Evolutionary conservation across 1,140 invertebrate genomes (phyloP).

Genomic region (Saccostrea echinata): DNA sequence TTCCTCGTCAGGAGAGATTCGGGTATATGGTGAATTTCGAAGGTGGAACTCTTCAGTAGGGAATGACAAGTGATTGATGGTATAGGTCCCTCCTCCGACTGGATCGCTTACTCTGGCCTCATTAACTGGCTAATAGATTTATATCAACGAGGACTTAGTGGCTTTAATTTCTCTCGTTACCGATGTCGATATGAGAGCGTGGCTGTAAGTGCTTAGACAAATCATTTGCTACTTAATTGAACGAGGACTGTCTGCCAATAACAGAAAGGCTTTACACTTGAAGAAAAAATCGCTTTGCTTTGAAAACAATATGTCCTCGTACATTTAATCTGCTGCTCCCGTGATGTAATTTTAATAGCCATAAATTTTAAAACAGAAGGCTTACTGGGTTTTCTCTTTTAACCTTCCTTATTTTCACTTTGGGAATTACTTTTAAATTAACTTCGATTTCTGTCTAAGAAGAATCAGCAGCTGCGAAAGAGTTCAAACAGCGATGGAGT

Average conservation of each 20-base stretch:
- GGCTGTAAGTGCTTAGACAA: slow-evolving; percentile 35
- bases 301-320: slow-evolving; percentile 27
- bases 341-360: slow-evolving; percentile 26
- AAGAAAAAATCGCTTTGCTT: slow-evolving; percentile 10
- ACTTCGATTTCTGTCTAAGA: slow-evolving; percentile 30
- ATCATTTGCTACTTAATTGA: slow-evolving; percentile 36
- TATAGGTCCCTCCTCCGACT: background rate
- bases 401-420: slow-evolving; percentile 14
- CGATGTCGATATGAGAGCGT: slow-evolving; percentile 21
- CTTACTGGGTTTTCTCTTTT: background rate
- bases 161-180: slow-evolving; percentile 36
- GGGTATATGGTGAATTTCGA: background rate
- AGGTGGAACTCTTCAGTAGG: background rate
- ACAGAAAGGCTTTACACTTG: slow-evolving; percentile 28
- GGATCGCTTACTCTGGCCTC: slow-evolving; percentile 28
- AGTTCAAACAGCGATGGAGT: background rate
- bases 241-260: slow-evolving; percentile 32
- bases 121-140: slow-evolving; percentile 36
- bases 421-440: slow-evolving; percentile 32
- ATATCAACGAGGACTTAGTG: slow-evolving; percentile 19
- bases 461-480: background rate
- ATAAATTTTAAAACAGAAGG: slow-evolving; percentile 14
- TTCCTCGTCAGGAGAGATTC: background rate
- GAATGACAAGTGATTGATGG: slow-evolving; percentile 18
- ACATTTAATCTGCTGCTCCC: background rate